Evolutionary conservation across 2,113 vertebrate genomes (phyloP).

Genomic region (Festucalex cinctus): DNA sequence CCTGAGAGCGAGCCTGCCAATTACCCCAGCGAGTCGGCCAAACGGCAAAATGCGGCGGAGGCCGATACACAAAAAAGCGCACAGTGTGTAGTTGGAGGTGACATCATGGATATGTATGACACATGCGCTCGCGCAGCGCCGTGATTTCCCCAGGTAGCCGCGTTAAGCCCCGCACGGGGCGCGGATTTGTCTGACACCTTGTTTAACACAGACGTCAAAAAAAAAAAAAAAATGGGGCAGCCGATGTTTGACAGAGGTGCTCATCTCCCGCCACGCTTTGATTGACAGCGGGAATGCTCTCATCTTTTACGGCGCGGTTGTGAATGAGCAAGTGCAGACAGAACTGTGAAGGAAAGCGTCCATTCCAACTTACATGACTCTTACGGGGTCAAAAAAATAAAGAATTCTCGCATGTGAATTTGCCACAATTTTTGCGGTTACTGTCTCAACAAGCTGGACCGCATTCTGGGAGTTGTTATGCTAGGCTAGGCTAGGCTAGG

Average conservation of each 20-base stretch:
- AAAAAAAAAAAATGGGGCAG: conserved; percentile 8
- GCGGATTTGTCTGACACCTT: conserved; percentile 55
- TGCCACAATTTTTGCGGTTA: conserved; percentile 6
- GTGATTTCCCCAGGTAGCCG: conserved; percentile 70
- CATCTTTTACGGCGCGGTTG: conserved; percentile 46
- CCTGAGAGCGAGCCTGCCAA: conserved; percentile 52
- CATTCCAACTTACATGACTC: conserved; percentile 27
- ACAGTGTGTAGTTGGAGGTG: conserved; percentile 14
- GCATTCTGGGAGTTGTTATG: conserved; percentile 7
- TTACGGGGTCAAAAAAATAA: conserved; percentile 34
- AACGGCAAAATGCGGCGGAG: conserved; percentile 21
- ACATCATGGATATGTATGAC: conserved; percentile 68
- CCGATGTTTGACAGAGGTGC: conserved; percentile 58
- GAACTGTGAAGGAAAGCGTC: conserved; percentile 37
- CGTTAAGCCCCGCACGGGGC: conserved; percentile 43
- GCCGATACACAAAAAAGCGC: conserved; percentile 10
- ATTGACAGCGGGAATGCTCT: conserved; percentile 55
- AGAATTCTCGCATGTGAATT: conserved; percentile 32
- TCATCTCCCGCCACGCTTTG: conserved; percentile 35
- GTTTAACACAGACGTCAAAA: conserved; percentile 70
- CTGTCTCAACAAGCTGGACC: not conserved
- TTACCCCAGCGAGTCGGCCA: conserved; percentile 53
- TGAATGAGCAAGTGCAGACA: conserved; percentile 58
- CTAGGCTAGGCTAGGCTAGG: not conserved
- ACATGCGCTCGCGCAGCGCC: conserved; percentile 33